Percentiles rank a stretch among this genome's conserved stretches.
phyloP scores from a whole-genome alignment of 2,888 invertebrate species.

The Gisinianus flammeolus region DNA sequence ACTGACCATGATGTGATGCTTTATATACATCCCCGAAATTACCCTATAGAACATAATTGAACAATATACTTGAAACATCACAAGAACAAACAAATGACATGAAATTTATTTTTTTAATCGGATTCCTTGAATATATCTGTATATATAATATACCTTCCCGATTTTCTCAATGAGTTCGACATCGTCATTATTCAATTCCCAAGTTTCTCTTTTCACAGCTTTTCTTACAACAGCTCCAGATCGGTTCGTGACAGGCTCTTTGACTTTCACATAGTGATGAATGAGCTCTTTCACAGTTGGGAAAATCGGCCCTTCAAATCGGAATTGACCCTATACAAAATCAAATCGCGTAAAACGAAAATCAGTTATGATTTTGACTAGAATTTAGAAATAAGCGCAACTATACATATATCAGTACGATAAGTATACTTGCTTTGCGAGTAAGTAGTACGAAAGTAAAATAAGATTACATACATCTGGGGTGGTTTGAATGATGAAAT shows the following conservation, averaged over 20 bases:
- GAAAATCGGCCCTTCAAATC: slow-evolving; percentile 93
- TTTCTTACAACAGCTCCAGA: slow-evolving; percentile 87
- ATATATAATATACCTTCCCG: slow-evolving; percentile 90
- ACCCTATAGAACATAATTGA: slow-evolving; percentile 70
- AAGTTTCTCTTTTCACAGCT: slow-evolving; percentile 86
- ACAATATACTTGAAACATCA: too few relatives aligned
- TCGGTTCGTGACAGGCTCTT: slow-evolving; percentile 86
- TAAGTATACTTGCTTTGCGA: too few relatives aligned
- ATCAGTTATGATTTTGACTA: not conserved
- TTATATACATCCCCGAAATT: slow-evolving; percentile 98
- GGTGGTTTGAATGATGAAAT: slow-evolving; percentile 95
- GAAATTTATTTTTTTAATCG: not conserved
- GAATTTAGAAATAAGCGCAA: not conserved
- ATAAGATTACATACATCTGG: slow-evolving; percentile 72
- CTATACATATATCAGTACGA: too few relatives aligned
- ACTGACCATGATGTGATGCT: slow-evolving; percentile 81
- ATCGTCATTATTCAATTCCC: slow-evolving; percentile 96
- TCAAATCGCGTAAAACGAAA: not conserved
- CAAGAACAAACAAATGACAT: slow-evolving; percentile 42
- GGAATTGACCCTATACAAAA: slow-evolving; percentile 78
- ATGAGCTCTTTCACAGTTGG: slow-evolving; percentile 92
- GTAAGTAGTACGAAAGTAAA: too few relatives aligned
- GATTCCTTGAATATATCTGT: not conserved
- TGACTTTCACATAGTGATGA: slow-evolving; percentile 83
- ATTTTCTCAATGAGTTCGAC: slow-evolving; percentile 90